These are phyloP conservation scores for Neoitamus cyanurus DNA, from an alignment of 2,888 invertebrate species.

Conservation along the genomic window DNA sequence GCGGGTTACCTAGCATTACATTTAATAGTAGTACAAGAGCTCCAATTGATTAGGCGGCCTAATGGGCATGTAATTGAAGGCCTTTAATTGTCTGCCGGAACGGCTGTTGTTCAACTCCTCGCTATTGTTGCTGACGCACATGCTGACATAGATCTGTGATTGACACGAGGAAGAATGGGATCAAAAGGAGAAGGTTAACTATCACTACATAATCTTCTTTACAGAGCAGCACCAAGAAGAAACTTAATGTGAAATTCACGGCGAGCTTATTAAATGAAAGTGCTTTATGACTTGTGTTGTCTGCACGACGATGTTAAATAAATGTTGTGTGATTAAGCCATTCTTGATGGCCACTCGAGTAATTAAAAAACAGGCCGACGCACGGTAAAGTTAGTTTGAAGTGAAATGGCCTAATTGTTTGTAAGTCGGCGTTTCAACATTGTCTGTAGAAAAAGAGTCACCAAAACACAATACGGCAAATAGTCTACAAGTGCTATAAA, in stretches of 20 bases:
- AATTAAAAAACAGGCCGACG: not conserved
- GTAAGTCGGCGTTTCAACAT: not conserved
- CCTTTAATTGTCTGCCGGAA: constrained; percentile 3
- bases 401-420: not conserved
- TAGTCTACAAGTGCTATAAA: too few species aligned
- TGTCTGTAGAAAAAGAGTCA: not conserved
- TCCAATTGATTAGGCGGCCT: constrained; percentile 21
- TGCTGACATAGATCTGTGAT: not conserved
- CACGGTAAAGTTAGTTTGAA: not conserved
- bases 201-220: not conserved
- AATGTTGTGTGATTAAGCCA: not conserved
- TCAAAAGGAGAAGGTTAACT: not conserved
- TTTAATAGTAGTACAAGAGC: not conserved
- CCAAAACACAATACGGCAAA: too few species aligned
- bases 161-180: not conserved
- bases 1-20: not conserved
- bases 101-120: not conserved
- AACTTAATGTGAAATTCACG: not conserved
- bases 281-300: not conserved
- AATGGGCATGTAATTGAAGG: constrained; percentile 13
- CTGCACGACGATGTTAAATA: not conserved
- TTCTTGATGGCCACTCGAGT: not conserved
- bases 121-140: not conserved
- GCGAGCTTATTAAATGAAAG: not conserved
- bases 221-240: not conserved